These are phyloP conservation scores for Oncorhynchus mykiss DNA, from an alignment of 2,113 vertebrate genomes.

Conservation along the genomic window DNA sequence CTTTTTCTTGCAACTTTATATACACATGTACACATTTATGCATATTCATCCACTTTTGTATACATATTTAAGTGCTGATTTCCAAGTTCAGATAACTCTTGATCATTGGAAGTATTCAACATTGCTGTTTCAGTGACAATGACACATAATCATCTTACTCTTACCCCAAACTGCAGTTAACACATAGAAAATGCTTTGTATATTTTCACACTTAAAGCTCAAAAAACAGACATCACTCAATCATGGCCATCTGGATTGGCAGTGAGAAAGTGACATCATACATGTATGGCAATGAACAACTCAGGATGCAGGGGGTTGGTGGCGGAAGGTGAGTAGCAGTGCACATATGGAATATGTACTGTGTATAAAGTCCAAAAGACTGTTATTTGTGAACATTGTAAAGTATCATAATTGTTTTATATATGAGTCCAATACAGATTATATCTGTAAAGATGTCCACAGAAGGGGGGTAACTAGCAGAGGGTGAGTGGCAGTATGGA, in stretches of 20 bases:
- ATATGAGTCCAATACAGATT: not conserved
- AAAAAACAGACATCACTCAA: conserved; percentile 23
- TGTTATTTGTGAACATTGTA: conserved; percentile 24
- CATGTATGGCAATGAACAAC: conserved; percentile 17
- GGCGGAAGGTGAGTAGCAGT: conserved; percentile 21
- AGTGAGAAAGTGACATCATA: conserved; percentile 32
- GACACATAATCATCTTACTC: conserved; percentile 43
- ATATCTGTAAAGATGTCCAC: conserved; percentile 1
- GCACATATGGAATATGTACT: conserved; percentile 14
- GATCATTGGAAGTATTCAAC: conserved; percentile 34
- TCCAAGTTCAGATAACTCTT: conserved; percentile 42
- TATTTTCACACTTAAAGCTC: conserved; percentile 25
- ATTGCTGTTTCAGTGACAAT: conserved; percentile 58
- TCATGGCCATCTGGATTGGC: conserved; percentile 4
- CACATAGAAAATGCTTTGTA: conserved; percentile 18
- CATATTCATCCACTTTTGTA: conserved; percentile 59
- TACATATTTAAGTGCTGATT: conserved; percentile 29
- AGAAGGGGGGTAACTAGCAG: conserved; percentile 16
- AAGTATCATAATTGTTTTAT: conserved; percentile 3
- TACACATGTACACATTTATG: conserved; percentile 55
- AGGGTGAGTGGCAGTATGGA: conserved; percentile 12
- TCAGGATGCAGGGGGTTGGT: conserved; percentile 33
- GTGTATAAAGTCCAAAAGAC: conserved; percentile 11
- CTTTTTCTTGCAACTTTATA: not conserved
- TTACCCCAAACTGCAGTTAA: conserved; percentile 31